Evolutionary conservation across 2,797 vertebrate genomes (phyloP), one percentile per base, ranked within the genome.

Genomic region (Alectoris magna): DNA sequence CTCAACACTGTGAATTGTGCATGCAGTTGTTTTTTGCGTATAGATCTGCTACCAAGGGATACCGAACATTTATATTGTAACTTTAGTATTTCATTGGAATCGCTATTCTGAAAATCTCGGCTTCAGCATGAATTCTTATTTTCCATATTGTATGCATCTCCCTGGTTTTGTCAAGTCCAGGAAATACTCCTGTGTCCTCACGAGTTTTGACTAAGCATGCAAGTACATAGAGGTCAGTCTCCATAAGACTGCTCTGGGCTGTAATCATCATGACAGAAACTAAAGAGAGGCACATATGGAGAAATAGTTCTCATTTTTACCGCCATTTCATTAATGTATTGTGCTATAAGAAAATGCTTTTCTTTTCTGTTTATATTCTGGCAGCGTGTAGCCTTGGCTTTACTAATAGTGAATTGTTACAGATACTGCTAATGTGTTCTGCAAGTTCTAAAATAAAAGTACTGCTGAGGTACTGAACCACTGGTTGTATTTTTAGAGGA

Each of bases 21-120:
- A n/a, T 72, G 31, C n/a, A 27, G 19, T 26, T 74, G 5, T 78
- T 64, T 46, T 53, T 43, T 76, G 22, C 1, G 3, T 43, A 3
- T 39, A 13, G 41, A 83, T 49, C 73, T 53, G 34, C 34, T 71
- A 82, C 31, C 44, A 76, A 26, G 55, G 31, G 66, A 53, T 68
- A 53, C 14, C 46, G 64, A 70, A 73, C 67, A 79, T 36, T 19
- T 64, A 31, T 31, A 63, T 55, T 74, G 29, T 76, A 49, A 44
- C 21, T 84, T 87, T 22, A 84, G 41, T 14, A 36, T 81, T 93
- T 87, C 68, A 39, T 67, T 83, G 74, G 24, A 83, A 69, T 77
- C 22, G 8, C 36, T 69, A 1, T 39, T 36, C 46, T 80, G 62
- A 80, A 75, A 83, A 83, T 77, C 44, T 80, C 44, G 31, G 17